phyloP scores from a whole-genome alignment of 2,113 vertebrate genomes.

The Nestor notabilis region DNA sequence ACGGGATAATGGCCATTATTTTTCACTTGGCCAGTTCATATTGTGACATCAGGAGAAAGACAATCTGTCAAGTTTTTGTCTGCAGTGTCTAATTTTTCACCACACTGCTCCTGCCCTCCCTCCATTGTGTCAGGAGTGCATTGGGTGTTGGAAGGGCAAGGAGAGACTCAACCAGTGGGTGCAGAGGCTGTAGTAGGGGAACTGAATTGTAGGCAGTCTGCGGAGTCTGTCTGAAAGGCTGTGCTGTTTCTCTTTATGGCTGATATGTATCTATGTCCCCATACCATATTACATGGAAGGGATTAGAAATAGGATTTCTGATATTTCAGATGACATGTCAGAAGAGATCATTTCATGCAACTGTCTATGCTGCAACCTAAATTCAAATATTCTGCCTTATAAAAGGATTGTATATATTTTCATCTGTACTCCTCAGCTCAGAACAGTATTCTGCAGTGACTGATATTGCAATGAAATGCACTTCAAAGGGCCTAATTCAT shows the following conservation, averaged over 20 bases:
- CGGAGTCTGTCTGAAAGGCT: not conserved
- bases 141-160: slow-evolving; percentile 65
- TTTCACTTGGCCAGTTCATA: slow-evolving; percentile 74
- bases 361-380: not conserved
- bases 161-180: slow-evolving; percentile 48
- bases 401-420: slow-evolving; percentile 6
- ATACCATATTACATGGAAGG: slow-evolving; percentile 14
- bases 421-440: not conserved
- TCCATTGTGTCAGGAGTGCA: slow-evolving; percentile 66
- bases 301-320: slow-evolving; percentile 50
- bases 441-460: not conserved
- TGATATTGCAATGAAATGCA: not conserved
- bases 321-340: slow-evolving; percentile 52
- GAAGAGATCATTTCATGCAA: slow-evolving; percentile 29
- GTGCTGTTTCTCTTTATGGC: not conserved
- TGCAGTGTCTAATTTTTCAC: slow-evolving; percentile 59
- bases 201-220: not conserved
- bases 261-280: not conserved
- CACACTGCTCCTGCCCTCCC: slow-evolving; percentile 30
- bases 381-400: slow-evolving; percentile 18
- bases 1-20: slow-evolving; percentile 60
- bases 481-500: not conserved
- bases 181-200: not conserved
- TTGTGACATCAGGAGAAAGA: slow-evolving; percentile 58
- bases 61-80: slow-evolving; percentile 63